Conservation (phyloP, 2,797 vertebrate genomes). For the Sus cebifrons region DNA sequence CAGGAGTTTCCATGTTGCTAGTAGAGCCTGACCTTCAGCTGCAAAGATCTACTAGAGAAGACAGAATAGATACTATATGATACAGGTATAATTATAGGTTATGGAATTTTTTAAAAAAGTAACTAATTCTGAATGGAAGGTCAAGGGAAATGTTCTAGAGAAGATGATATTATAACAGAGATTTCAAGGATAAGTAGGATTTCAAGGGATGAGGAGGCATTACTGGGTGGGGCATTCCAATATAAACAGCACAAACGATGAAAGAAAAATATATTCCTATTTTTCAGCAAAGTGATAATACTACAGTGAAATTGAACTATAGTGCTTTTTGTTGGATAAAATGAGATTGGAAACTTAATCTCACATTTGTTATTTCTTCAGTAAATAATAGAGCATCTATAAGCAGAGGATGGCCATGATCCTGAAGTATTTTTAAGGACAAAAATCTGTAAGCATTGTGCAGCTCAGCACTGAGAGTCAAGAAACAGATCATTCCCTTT, state of each 20-base stretch:
- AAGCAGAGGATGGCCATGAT: neutral
- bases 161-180: constrained; percentile 40
- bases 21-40: neutral
- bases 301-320: neutral
- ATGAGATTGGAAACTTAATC: constrained; percentile 43
- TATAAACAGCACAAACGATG: neutral
- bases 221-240: neutral
- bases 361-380: constrained; percentile 50
- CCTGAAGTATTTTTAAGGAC: neutral
- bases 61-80: neutral
- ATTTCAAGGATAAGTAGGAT: constrained; percentile 32
- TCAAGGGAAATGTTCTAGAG: neutral
- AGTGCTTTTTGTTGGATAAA: constrained; percentile 49
- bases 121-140: constrained; percentile 22
- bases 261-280: constrained; percentile 17
- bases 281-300: neutral
- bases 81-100: too few species aligned
- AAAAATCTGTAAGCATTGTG: neutral
- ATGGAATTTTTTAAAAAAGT: neutral
- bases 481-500: neutral
- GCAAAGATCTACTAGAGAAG: neutral
- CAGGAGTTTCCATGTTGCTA: neutral
- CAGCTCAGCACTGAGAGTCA: neutral
- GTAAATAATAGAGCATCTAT: neutral
- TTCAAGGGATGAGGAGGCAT: constrained; percentile 19